Evolutionary conservation across 2,888 invertebrate species (phyloP).

Genomic region (Eristalinus sepulchralis): DNA sequence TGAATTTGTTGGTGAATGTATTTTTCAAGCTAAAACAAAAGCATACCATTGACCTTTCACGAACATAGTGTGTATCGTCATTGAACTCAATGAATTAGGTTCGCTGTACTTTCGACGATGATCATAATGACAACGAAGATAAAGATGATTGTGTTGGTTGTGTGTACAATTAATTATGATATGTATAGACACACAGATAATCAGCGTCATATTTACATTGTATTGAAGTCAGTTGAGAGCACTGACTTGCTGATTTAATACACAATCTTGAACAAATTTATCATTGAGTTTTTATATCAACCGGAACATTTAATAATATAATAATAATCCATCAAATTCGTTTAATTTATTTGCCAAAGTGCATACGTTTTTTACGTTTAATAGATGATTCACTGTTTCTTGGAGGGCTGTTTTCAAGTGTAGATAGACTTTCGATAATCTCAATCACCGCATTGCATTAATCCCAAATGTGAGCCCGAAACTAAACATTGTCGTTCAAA

Average conservation of each 20-base stretch:
- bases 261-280: background rate
- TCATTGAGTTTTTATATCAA: background rate
- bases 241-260: background rate
- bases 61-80: background rate
- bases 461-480: no score
- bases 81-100: conserved; percentile 18
- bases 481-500: no score
- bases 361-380: no score
- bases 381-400: no score
- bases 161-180: background rate
- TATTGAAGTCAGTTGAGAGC: background rate
- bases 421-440: no score
- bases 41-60: conserved; percentile 28
- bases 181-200: background rate
- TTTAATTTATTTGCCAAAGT: no score
- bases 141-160: conserved; percentile 1
- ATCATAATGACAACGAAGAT: conserved; percentile 17
- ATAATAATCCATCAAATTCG: no score
- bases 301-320: background rate
- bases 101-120: conserved; percentile 14
- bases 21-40: conserved; percentile 12
- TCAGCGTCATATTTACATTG: background rate
- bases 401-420: no score
- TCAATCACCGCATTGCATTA: no score
- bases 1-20: background rate